Conservation (phyloP, 2,797 vertebrate genomes). For the Falco biarmicus region DNA sequence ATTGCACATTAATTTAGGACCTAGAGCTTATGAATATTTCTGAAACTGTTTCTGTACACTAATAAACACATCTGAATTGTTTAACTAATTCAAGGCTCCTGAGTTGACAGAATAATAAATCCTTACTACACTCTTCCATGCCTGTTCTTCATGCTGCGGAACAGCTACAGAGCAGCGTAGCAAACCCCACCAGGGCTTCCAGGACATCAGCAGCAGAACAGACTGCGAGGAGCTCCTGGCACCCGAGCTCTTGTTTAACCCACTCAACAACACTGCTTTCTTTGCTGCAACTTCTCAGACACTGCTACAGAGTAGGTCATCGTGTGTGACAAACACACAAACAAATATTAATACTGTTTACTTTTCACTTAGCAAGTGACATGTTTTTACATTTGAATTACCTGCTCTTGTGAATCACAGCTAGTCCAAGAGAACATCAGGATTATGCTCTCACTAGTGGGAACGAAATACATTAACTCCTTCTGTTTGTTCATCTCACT, state of each 20-base stretch:
- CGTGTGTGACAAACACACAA: not conserved
- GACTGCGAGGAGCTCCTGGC: not conserved
- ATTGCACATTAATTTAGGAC: not conserved
- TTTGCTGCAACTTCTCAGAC: not conserved
- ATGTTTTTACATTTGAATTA: slow-evolving; percentile 5
- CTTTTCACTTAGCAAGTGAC: not conserved
- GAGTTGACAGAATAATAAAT: slow-evolving; percentile 6
- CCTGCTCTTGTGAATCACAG: slow-evolving; percentile 32
- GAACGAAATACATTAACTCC: not conserved
- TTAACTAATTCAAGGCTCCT: not conserved
- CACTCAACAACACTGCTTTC: not conserved
- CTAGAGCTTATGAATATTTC: not conserved
- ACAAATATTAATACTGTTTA: not conserved
- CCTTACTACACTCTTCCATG: not conserved
- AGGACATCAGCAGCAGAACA: not conserved
- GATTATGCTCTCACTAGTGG: not conserved
- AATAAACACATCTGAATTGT: not conserved
- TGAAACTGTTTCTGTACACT: not conserved
- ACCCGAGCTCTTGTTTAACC: not conserved
- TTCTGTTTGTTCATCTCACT: not conserved
- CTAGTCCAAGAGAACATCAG: not conserved
- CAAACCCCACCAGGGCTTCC: not conserved
- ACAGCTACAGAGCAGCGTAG: not conserved
- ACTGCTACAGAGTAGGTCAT: not conserved
- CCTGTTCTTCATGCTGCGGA: not conserved